Percentiles rank a stretch among this genome's conserved stretches.
Conservation (phyloP, 2,797 vertebrate genomes). For the Cyprinodon diabolis region DNA sequence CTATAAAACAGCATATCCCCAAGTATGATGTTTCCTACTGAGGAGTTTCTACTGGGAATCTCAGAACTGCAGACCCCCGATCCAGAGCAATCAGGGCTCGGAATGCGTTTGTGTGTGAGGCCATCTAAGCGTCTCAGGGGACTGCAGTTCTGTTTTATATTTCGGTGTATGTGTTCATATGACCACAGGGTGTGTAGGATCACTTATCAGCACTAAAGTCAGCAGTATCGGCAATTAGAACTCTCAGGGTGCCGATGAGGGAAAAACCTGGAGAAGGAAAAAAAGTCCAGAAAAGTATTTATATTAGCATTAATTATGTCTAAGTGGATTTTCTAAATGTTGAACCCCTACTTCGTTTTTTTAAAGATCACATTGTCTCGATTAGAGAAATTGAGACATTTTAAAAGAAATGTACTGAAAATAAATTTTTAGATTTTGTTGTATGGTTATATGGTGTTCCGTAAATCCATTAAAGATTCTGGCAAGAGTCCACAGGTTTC, state of each 20-base stretch:
- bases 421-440: too few relatives aligned
- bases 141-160: slow-evolving; percentile 33
- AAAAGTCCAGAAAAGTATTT: not conserved
- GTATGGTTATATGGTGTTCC: too few relatives aligned
- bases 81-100: slow-evolving; percentile 39
- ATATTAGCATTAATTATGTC: not conserved
- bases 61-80: slow-evolving; percentile 32
- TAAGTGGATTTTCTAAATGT: not conserved
- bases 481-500: not conserved
- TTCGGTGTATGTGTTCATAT: slow-evolving; percentile 36
- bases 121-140: slow-evolving; percentile 17
- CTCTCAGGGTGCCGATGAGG: not conserved
- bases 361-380: too few relatives aligned
- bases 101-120: slow-evolving; percentile 24
- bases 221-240: slow-evolving; percentile 29
- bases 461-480: too few relatives aligned
- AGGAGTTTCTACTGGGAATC: slow-evolving; percentile 20
- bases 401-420: too few relatives aligned
- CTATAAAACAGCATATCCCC: not conserved
- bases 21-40: not conserved
- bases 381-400: too few relatives aligned
- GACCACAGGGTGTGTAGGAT: slow-evolving; percentile 14
- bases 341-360: not conserved
- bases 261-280: not conserved
- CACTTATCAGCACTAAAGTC: slow-evolving; percentile 12